phyloP scores from a whole-genome alignment of 2,797 vertebrate species.

The Avahi laniger region DNA sequence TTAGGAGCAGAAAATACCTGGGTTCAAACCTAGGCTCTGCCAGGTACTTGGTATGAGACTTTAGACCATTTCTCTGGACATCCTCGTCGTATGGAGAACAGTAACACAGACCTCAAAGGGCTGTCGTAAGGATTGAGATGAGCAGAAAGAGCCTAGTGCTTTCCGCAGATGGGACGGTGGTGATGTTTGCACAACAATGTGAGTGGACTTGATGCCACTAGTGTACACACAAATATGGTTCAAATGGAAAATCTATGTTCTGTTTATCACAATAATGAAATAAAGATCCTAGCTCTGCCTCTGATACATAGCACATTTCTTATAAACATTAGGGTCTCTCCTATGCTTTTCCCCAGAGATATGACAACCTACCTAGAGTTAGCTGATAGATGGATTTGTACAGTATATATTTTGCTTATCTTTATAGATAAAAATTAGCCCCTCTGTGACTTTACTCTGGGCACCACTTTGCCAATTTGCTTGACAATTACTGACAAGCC shows the following conservation, averaged over 20 bases:
- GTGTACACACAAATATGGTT: accelerated
- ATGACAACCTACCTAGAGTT: background rate
- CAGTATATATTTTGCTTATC: background rate
- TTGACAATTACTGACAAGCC: background rate
- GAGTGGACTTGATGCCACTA: too few species aligned
- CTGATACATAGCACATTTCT: background rate
- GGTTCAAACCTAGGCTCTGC: background rate
- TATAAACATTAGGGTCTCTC: background rate
- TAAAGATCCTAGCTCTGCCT: background rate
- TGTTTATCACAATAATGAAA: background rate
- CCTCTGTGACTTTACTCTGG: background rate
- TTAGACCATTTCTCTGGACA: too few species aligned
- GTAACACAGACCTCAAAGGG: background rate
- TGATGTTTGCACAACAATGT: accelerated
- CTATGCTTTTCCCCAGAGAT: background rate
- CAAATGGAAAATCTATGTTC: background rate
- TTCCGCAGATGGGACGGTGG: background rate
- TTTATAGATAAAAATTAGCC: background rate
- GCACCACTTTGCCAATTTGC: background rate
- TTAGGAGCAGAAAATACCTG: background rate
- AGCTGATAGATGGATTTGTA: background rate
- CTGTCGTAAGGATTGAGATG: background rate
- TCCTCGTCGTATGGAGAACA: accelerated
- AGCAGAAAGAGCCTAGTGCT: too few species aligned
- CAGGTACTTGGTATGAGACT: background rate